Base-by-base conservation (phyloP, 2,888 invertebrate species). In the Napeogenes sylphis region DNA sequence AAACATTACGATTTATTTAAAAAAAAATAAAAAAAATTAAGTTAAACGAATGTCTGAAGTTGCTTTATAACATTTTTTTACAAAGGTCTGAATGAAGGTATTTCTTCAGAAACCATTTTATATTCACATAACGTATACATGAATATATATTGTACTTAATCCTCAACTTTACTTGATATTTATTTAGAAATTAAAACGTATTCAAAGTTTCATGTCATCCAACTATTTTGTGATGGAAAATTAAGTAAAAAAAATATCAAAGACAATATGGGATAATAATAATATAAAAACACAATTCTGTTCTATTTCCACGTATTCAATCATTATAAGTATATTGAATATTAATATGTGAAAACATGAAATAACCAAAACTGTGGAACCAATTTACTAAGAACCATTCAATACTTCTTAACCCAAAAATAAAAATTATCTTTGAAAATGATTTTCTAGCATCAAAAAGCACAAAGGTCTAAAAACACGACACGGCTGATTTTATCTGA, bases 61-160 rank as follows among this genome's bases (percentile, higher is more conserved):
- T 21, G 21, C 21, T 21, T 21, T 21, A 21, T 21, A 21, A 1
- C 21, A 21, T 21, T 21, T 21, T 21, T 1, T 21, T 21, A 21
- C 21, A 21, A 21, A 21, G 21, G 21, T 21, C 1, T 21, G 21
- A 21, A 21, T 21, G 21, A 21, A 21, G 21, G 21, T 21, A 21
- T 21, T 21, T 42, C 56, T 61, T 57, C 56, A 59, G 59, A 56
- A 56, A 62, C 59, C 56, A 56, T 60, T 45, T 42, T 45, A 51
- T 58, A 32, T 55, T 58, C 33, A 47, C 56, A 62, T 66, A 56
- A 66, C 64, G 62, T 64, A 64, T 66, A 59, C 64, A 64, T 58
- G 58, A 46, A 64, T 56, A 60, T 64, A n/a, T n/a, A n/a, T n/a
- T n/a, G n/a, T n/a, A 66, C 59, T 45, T 57, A 61, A 57, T 47